Base-by-base conservation (phyloP, 2,888 invertebrate species). In the Hofmannophila pseudospretella region DNA sequence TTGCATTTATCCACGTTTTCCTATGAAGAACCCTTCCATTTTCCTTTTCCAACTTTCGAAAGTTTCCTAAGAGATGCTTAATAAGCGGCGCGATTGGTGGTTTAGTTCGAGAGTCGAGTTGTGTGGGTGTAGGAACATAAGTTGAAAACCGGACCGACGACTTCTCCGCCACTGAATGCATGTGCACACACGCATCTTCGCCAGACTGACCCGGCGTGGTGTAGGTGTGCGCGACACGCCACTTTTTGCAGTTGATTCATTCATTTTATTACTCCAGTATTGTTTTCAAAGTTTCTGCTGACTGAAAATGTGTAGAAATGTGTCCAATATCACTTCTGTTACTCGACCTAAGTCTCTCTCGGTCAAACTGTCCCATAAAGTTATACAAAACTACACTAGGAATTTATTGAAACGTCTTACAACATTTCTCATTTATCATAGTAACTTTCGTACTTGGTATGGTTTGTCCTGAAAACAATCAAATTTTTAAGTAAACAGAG, bases 41-140 rank as follows among this genome's bases (percentile, higher is more conserved):
- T 23, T 23, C 23, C 23, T 23, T 37, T 43, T 30, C 20, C 25
- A 34, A 44, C 47, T 53, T 57, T 54, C 49, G 53, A 54, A 54
- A 50, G 45, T 47, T 47, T 45, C 43, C 40, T 37, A 55, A 44
- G 47, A 8, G 50, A 54, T 50, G 56, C 55, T 44, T 43, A 43
- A 49, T 59, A 57, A 60, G 63, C 63, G 52, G 49, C 51, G 54
- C 54, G 55, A 54, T 58, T 59, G 55, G 54, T 54, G 53, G 54
- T 54, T 35, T 32, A 26, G 23, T n/a, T 7, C 23, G 23, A 31
- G 42, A 38, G 42, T 37, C 44, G 41, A 33, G 36, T 39, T 44
- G 67, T 66, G 76, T 74, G 75, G 80, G 82, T 75, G 73, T 76
- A 62, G 61, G 69, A 61, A 52, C 49, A 59, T 54, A 36, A 11